Evolutionary conservation across 1,140 invertebrate genomes (phyloP), one percentile per base, ranked within the genome.

Genomic region (Eupristina koningsbergeri): DNA sequence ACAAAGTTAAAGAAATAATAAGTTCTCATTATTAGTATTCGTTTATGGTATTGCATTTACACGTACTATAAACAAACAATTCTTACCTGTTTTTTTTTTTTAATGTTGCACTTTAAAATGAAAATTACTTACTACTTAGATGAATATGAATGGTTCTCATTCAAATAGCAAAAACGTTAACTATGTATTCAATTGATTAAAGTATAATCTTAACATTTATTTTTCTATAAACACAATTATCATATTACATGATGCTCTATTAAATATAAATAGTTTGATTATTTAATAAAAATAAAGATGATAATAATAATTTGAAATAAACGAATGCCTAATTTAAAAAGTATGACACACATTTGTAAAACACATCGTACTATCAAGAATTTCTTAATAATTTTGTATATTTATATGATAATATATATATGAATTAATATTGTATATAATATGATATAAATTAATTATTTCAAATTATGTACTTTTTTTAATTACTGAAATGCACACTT

Each of bases 211-310:
- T n/a, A n/a, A n/a, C n/a, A n/a, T n/a, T n/a, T n/a, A n/a, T n/a
- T n/a, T n/a, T n/a, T n/a, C n/a, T n/a, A n/a, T n/a, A n/a, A n/a
- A n/a, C n/a, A n/a, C n/a, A n/a, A n/a, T n/a, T n/a, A n/a, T n/a
- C n/a, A n/a, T 29, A 61, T 17, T 67, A 11, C 17, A 45, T 50
- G 11, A 34, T 31, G 8, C 53, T 69, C 77, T 29, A 15, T 79
- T 36, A 67, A 39, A n/a, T 67, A 50, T 29, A 26, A 69, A 26
- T 34, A 67, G 61, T 81, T 73, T 61, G 80, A 81, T 50, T 22
- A 31, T 36, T 73, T 81, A 45, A 7, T 11, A 22, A 80, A 80
- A 71, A 80, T 22, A 22, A 67, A 19, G 17, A 15, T 67, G 31
- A 36, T 67, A 15, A n/a, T n/a, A n/a, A n/a, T n/a, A n/a, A n/a